Evolutionary conservation across 2,888 invertebrate species (phyloP).

Genomic region (Pammene aurita): DNA sequence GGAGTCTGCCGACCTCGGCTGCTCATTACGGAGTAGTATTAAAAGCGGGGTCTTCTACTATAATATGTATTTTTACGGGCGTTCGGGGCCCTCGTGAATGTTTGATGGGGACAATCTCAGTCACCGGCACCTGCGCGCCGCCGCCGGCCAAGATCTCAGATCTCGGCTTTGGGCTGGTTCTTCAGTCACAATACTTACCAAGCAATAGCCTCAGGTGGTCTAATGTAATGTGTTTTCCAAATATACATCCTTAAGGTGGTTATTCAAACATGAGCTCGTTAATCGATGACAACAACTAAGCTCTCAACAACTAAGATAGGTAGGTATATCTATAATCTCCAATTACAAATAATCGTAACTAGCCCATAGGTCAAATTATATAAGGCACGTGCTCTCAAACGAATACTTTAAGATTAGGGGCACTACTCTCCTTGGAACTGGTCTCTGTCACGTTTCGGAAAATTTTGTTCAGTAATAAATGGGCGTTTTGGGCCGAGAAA

Average conservation of each 20-base stretch:
- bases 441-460: neutral
- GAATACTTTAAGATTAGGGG: neutral
- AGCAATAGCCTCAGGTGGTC: neutral
- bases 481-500: neutral
- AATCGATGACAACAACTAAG: neutral
- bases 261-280: neutral
- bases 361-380: neutral
- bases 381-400: neutral
- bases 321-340: neutral
- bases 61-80: conserved; percentile 83
- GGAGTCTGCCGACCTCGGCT: conserved; percentile 73
- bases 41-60: conserved; percentile 75
- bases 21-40: conserved; percentile 77
- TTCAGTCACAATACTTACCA: neutral
- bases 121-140: conserved; percentile 43
- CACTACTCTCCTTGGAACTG: neutral
- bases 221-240: neutral
- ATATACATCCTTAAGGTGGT: neutral
- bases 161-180: neutral
- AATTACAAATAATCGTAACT: neutral
- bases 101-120: conserved; percentile 80
- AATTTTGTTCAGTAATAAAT: neutral
- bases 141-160: conserved; percentile 44
- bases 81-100: conserved; percentile 70
- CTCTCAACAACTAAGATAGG: neutral